Base-by-base conservation (phyloP, 1,140 invertebrate genomes). In the Hycleus phaleratus region DNA sequence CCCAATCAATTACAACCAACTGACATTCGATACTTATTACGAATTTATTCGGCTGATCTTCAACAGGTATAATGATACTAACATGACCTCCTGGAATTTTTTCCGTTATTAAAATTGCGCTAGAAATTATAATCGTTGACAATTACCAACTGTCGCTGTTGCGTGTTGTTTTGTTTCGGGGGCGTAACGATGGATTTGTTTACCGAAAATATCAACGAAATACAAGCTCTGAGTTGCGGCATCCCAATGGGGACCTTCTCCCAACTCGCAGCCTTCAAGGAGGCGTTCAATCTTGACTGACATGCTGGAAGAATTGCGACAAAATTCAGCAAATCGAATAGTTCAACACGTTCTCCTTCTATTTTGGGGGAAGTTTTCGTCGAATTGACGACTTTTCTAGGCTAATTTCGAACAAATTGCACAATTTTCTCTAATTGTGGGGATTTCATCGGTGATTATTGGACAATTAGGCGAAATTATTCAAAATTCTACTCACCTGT, bases 231-330 rank as follows among this genome's bases (percentile, higher is more conserved):
- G 77, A 1, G 73, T 75, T 12, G 71, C 72, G 7, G 70, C 72
- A 68, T 87, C 82, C 86, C 86, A 90, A 68, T 87, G 82, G 32
- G 81, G 87, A 50, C 76, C 85, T 75, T 87, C 84, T 6, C 75
- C 77, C 45, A 81, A 70, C 48, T 71, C 66, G n/a, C 68, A 26
- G 49, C 44, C 55, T 56, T 65, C 64, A 7, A 46, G 38, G 8
- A 71, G 26, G 56, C 51, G 47, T 60, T 68, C 64, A 25, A 69
- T 45, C 38, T 51, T 54, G 32, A 32, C 32, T 7, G 32, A 2
- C 32, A 32, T 32, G 1, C 32, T 32, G 7, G 7, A 32, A 32
- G 32, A 32, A 32, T 32, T 32, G 0, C 18, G 18, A 0, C 18
- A 18, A 18, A 18, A 18, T 18, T 1, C 18, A 18, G 1, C 18